phyloP scores from a whole-genome alignment of 2,113 vertebrate species.

The Megalops atlanticus region DNA sequence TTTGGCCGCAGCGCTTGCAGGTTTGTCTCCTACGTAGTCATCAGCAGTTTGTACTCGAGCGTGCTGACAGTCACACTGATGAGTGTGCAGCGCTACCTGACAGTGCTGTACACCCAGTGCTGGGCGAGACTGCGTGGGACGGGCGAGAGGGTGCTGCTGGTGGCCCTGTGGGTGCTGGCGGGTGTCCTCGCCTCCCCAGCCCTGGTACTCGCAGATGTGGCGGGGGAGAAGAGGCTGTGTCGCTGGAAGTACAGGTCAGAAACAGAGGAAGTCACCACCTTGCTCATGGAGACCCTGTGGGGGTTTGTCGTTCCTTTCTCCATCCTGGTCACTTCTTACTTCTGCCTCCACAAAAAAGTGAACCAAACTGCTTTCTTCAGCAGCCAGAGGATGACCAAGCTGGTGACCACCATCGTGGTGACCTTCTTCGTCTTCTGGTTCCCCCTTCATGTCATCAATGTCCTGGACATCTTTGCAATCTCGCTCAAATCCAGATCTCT shows the following conservation, averaged over 20 bases:
- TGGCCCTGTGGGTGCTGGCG: slow-evolving; percentile 39
- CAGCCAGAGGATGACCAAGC: slow-evolving; percentile 38
- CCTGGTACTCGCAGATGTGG: slow-evolving; percentile 46
- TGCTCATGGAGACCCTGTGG: slow-evolving; percentile 59
- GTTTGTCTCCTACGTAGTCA: slow-evolving; percentile 52
- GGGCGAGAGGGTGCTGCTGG: slow-evolving; percentile 41
- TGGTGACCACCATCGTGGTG: slow-evolving; percentile 59
- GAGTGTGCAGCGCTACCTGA: slow-evolving; percentile 61
- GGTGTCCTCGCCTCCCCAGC: slow-evolving; percentile 45
- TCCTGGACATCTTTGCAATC: slow-evolving; percentile 46
- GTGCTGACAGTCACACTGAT: slow-evolving; percentile 63
- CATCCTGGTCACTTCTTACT: slow-evolving; percentile 59
- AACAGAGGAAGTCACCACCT: slow-evolving; percentile 26
- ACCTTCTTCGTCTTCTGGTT: slow-evolving; percentile 64
- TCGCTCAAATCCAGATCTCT: slow-evolving; percentile 38
- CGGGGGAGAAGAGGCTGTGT: background rate
- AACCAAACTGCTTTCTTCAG: slow-evolving; percentile 45
- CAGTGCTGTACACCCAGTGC: slow-evolving; percentile 57
- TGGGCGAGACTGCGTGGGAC: slow-evolving; percentile 46
- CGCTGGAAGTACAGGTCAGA: slow-evolving; percentile 40
- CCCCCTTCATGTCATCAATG: slow-evolving; percentile 63
- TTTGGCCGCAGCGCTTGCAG: slow-evolving; percentile 55
- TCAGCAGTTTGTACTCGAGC: slow-evolving; percentile 62
- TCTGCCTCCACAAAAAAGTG: slow-evolving; percentile 55
- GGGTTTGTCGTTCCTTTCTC: slow-evolving; percentile 66